phyloP scores from a whole-genome alignment of 2,113 vertebrate species.

The Eptesicus fuscus region DNA sequence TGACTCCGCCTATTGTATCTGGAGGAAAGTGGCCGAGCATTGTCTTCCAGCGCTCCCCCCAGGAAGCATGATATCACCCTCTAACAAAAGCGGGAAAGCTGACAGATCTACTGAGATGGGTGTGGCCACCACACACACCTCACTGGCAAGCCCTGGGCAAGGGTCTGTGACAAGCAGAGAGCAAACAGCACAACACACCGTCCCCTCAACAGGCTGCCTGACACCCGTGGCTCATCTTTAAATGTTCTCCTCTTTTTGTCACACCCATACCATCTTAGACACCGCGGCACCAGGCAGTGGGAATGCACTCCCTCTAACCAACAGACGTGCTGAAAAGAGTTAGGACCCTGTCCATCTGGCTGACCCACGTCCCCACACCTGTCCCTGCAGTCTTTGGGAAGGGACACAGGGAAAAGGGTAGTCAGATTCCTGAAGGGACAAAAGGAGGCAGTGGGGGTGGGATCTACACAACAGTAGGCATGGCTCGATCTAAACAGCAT shows the following conservation, averaged over 20 bases:
- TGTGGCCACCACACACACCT: conserved; percentile 81
- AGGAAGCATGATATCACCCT: conserved; percentile 89
- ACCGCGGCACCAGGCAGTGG: too few relatives aligned
- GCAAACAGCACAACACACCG: neutral
- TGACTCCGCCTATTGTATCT: conserved; percentile 84
- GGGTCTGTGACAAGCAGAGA: conserved; percentile 45
- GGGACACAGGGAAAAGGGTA: neutral
- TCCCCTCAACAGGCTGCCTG: neutral
- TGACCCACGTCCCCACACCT: neutral
- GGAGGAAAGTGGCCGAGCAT: conserved; percentile 81
- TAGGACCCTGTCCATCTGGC: neutral
- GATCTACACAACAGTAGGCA: neutral
- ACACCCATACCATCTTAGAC: neutral
- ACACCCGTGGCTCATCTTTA: neutral
- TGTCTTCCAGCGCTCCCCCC: conserved; percentile 83
- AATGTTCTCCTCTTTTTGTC: neutral
- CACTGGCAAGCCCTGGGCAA: conserved; percentile 64
- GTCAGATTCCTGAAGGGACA: neutral
- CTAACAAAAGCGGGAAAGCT: conserved; percentile 89
- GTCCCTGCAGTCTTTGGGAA: neutral
- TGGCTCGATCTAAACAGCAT: neutral
- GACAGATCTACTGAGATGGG: conserved; percentile 85
- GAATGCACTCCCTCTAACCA: neutral
- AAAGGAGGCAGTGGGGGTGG: neutral
- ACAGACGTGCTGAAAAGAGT: neutral